Evolutionary conservation across 2,113 vertebrate species (phyloP).

Genomic region (Azemiops feae): DNA sequence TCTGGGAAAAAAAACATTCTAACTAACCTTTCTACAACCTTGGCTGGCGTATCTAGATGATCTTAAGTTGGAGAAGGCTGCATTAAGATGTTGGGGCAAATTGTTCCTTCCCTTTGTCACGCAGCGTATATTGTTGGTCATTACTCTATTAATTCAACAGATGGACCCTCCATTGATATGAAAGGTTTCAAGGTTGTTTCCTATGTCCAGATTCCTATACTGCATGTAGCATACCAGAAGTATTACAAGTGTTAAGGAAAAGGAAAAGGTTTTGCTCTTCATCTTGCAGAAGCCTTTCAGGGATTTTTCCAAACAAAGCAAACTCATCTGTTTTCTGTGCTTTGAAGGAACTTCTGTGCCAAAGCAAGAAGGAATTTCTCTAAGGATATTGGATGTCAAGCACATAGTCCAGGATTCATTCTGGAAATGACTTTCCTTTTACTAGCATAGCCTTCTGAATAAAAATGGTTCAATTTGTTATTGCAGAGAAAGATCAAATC

Average conservation of each 20-base stretch:
- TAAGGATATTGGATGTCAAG: slow-evolving; percentile 42
- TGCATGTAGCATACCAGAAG: background rate
- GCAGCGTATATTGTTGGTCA: background rate
- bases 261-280: background rate
- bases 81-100: background rate
- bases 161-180: background rate
- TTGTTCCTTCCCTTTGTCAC: background rate
- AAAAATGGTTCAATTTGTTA: slow-evolving; percentile 48
- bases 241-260: background rate
- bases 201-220: background rate
- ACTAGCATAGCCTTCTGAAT: slow-evolving; percentile 60
- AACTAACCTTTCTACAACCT: background rate
- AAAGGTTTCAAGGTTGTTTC: background rate
- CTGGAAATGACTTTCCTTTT: slow-evolving; percentile 47
- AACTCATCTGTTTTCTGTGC: background rate
- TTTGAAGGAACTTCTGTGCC: background rate
- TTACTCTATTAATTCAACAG: background rate
- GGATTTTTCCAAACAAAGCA: background rate
- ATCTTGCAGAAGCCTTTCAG: background rate
- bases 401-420: slow-evolving; percentile 28
- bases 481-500: slow-evolving; percentile 52
- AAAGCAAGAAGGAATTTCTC: slow-evolving; percentile 37
- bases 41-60: background rate
- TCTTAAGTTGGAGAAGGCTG: background rate
- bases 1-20: background rate